phyloP scores from a whole-genome alignment of 2,113 vertebrate species.

The Ellobius talpinus region DNA sequence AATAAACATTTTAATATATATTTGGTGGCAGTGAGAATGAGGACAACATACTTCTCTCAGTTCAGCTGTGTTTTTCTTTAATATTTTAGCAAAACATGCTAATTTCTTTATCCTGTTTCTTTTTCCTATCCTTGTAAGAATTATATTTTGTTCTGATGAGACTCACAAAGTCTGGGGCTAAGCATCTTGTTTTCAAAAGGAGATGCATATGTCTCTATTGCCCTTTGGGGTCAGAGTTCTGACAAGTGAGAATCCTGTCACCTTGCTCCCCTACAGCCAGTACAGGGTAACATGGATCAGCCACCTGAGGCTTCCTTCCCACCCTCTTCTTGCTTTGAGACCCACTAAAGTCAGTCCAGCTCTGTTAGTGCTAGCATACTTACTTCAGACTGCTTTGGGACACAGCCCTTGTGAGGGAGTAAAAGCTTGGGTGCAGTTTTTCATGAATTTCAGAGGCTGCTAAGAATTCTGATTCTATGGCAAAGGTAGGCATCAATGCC shows the following conservation, averaged over 20 bases:
- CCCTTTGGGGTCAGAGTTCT: too few species aligned
- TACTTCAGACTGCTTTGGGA: not conserved
- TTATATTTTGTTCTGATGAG: not conserved
- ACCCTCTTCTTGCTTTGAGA: accelerated
- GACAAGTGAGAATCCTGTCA: not conserved
- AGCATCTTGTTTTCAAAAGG: not conserved
- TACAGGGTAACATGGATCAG: not conserved
- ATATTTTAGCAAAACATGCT: not conserved
- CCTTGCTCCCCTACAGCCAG: not conserved
- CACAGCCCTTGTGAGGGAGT: not conserved
- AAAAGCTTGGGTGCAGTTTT: not conserved
- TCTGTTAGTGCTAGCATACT: not conserved
- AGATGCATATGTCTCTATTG: not conserved
- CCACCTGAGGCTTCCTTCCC: too few species aligned
- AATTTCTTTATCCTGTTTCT: not conserved
- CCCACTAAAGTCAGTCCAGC: not conserved
- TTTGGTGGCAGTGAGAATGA: conserved; percentile 11
- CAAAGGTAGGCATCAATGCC: not conserved
- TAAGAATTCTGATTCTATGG: not conserved
- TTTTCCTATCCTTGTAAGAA: not conserved
- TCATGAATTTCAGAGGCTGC: not conserved
- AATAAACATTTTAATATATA: conserved; percentile 37
- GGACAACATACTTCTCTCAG: conserved; percentile 23
- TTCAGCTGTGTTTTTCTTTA: not conserved
- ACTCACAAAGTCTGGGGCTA: not conserved